phyloP scores from a whole-genome alignment of 1,140 invertebrate species.

The Eurosta solidaginis region DNA sequence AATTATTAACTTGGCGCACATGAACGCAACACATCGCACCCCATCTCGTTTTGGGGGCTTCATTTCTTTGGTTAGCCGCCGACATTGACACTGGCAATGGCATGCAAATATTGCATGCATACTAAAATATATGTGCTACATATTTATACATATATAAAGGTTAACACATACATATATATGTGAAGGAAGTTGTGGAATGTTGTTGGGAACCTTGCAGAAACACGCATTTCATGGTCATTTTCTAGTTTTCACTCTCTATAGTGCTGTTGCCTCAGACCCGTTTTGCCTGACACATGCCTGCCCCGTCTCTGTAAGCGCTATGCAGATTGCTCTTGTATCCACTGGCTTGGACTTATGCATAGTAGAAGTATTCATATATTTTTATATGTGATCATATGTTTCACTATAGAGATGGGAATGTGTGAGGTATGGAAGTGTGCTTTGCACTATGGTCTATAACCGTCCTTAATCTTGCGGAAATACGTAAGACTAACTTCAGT shows the following conservation, averaged over 20 bases:
- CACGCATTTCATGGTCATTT: not conserved
- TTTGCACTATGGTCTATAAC: too few relatives aligned
- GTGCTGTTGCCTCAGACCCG: not conserved
- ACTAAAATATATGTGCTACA: not conserved
- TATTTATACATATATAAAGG: not conserved
- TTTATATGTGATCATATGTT: too few relatives aligned
- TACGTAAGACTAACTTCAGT: too few relatives aligned
- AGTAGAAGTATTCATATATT: too few relatives aligned
- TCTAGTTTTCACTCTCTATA: not conserved
- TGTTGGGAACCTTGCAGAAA: not conserved
- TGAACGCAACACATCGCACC: conserved; percentile 3
- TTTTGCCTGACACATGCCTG: not conserved
- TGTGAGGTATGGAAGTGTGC: not conserved
- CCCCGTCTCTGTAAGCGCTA: not conserved
- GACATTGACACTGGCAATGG: not conserved
- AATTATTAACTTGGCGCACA: conserved; percentile 21
- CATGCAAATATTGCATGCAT: not conserved
- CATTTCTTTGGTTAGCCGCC: not conserved
- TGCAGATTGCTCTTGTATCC: not conserved
- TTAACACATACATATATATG: not conserved
- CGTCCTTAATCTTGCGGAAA: too few relatives aligned
- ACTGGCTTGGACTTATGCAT: not conserved
- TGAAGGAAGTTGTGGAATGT: not conserved
- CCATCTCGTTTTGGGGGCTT: not conserved
- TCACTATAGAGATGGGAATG: not conserved